Base-by-base conservation (phyloP, 2,888 invertebrate species). In the Abrostola tripartita region DNA sequence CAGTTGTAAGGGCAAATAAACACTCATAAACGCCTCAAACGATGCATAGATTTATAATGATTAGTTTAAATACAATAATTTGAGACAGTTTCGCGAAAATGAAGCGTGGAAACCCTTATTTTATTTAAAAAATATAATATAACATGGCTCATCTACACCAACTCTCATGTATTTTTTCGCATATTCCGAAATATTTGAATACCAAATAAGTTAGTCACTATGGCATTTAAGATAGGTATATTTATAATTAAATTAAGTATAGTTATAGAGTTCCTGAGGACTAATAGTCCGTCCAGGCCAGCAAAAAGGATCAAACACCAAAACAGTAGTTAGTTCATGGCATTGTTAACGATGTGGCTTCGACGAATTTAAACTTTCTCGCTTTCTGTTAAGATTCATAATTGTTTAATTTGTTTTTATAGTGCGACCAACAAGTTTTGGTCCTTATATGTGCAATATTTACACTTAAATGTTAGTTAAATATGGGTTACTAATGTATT, bases 231-330 rank as follows among this genome's bases (percentile, higher is more conserved):
- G 5, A 37, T 52, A 65, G 41, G 6, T 61, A 54, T 63, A 63
- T 11, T n/a, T 24, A 61, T 76, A 79, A 78, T 65, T 76, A 67
- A 68, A 70, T 52, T 85, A 87, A 85, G 81, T 77, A 64, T 92
- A 92, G 88, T 50, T 70, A 75, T 89, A 91, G 84, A 86, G 89
- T 92, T 92, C 93, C 93, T 92, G 93, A 86, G 93, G 93, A 93
- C 93, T 86, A 85, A 53, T 53, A 85, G 93, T 93, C 92, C 92
- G 90, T 93, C 91, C 91, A 92, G 93, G 92, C 90, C 85, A 79
- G 77, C 83, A 88, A 87, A 69, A 92, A 93, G 94, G 93, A 92
- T 91, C 88, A 91, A 88, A 94, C 93, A 93, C 93, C 93, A 94
- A 94, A 90, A 88, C 91, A 88, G 92, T 94, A 94, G 94, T 88